Conservation (phyloP, 1,140 invertebrate genomes). For the Leptopilina clavipes region DNA sequence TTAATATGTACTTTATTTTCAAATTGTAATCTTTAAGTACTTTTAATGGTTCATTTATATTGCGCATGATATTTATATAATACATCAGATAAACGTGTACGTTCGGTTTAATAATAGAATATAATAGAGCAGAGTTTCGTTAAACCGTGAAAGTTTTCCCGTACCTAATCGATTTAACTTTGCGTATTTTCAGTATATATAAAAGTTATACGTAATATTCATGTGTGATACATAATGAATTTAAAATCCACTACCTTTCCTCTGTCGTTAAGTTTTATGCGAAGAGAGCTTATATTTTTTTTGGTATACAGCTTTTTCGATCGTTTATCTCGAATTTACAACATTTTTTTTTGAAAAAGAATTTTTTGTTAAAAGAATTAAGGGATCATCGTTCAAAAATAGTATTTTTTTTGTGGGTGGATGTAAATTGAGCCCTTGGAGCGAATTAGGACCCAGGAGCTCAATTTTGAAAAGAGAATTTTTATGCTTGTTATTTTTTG, state of each 20-base stretch:
- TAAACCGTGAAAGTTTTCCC: slow-evolving; percentile 12
- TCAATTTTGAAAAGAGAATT: too few species aligned
- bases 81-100: not conserved
- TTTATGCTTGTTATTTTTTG: too few species aligned
- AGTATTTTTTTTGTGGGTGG: too few species aligned
- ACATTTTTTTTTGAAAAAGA: too few species aligned
- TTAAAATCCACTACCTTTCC: not conserved
- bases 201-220: slow-evolving; percentile 19
- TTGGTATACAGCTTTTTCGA: not conserved
- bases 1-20: too few species aligned
- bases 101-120: slow-evolving; percentile 8
- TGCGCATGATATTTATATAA: too few species aligned
- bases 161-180: slow-evolving; percentile 17
- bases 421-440: too few species aligned
- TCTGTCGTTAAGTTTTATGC: not conserved
- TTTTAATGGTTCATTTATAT: not conserved
- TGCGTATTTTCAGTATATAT: not conserved
- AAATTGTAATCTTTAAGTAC: not conserved
- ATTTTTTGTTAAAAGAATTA: too few species aligned
- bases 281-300: not conserved
- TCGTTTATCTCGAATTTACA: not conserved
- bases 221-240: not conserved
- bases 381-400: too few species aligned
- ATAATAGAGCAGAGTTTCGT: slow-evolving; percentile 4
- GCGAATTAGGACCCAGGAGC: too few species aligned